Evolutionary conservation across 1,140 invertebrate species (phyloP).

Genomic region (Bombus sibiricus): DNA sequence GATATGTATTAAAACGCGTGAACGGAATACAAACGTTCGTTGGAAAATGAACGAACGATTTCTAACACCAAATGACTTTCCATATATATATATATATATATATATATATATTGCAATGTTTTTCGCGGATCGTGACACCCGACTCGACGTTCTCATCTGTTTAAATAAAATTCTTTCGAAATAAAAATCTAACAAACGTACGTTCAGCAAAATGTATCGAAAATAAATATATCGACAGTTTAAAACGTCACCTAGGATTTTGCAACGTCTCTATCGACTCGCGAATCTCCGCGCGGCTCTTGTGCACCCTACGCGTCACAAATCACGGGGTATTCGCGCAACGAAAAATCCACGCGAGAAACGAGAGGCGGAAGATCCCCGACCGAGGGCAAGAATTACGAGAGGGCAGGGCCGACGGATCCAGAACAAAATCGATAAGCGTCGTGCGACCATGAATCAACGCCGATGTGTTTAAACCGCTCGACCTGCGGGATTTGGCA

Average conservation of each 20-base stretch:
- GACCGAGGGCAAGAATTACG: conserved; percentile 15
- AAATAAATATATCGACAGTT: background rate
- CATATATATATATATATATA: no score
- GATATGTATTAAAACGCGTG: no score
- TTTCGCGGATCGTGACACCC: background rate
- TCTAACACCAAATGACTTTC: no score
- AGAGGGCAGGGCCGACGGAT: background rate
- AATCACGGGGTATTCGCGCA: background rate
- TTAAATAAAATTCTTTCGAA: background rate
- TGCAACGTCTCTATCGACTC: background rate
- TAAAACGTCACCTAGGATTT: background rate
- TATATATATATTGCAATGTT: background rate
- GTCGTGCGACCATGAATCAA: conserved; percentile 32
- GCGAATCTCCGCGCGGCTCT: background rate
- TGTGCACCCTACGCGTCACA: background rate
- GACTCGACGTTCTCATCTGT: background rate
- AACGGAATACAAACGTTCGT: no score
- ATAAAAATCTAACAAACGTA: background rate
- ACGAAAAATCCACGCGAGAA: conserved; percentile 5
- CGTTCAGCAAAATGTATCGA: background rate
- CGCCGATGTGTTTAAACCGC: conserved; percentile 38
- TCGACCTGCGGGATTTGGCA: conserved; percentile 30
- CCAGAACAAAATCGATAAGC: conserved; percentile 38
- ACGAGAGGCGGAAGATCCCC: background rate
- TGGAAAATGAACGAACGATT: no score